Conservation (phyloP, 1,140 invertebrate species). For the Oryzaephilus surinamensis region DNA sequence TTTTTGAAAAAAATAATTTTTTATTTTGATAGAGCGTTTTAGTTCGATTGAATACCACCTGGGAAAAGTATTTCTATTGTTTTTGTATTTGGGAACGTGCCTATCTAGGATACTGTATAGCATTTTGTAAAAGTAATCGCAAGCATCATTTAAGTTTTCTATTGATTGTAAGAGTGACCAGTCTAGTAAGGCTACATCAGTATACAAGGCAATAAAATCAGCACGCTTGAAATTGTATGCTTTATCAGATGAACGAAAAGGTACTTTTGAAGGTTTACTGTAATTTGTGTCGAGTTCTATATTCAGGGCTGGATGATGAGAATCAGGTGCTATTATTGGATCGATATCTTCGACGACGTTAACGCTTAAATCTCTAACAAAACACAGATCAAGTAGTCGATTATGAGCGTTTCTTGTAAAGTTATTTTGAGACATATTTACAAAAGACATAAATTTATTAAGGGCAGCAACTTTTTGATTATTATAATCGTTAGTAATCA, state of each 20-base stretch:
- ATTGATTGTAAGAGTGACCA: conserved; percentile 1
- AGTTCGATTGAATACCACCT: background rate
- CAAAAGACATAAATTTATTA: background rate
- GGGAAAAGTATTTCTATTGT: background rate
- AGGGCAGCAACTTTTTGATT: too few species aligned
- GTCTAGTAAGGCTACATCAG: background rate
- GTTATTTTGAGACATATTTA: background rate
- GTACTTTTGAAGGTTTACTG: background rate
- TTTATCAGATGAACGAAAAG: background rate
- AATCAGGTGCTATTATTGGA: background rate
- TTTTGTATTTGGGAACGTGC: background rate
- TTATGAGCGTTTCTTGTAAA: background rate
- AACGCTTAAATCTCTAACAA: too few species aligned
- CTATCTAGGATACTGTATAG: background rate
- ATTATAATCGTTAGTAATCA: too few species aligned
- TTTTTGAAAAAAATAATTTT: background rate
- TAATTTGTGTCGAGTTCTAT: background rate
- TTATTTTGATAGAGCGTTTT: background rate
- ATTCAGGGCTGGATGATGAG: background rate
- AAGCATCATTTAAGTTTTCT: background rate
- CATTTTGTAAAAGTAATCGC: conserved; percentile 1
- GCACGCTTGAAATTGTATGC: background rate
- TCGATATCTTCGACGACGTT: too few species aligned
- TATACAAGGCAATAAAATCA: background rate
- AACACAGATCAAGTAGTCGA: background rate